phyloP scores from a whole-genome alignment of 2,888 invertebrate genomes.

The Julus scanicus region DNA sequence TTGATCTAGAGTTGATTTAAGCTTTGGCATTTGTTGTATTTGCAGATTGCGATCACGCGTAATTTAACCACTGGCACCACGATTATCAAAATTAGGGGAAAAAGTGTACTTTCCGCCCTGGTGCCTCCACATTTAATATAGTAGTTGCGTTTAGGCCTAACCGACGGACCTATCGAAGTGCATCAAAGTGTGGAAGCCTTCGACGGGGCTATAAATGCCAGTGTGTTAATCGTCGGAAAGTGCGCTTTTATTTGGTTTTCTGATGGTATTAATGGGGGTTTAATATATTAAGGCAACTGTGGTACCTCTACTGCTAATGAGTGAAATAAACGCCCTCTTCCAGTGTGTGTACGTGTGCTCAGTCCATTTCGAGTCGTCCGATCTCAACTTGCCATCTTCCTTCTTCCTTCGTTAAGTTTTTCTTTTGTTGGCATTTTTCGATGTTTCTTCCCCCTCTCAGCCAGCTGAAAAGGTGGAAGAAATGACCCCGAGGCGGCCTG shows the following conservation, averaged over 20 bases:
- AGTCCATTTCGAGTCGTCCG: not conserved
- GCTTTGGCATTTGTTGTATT: too few relatives aligned
- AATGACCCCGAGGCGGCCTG: not conserved
- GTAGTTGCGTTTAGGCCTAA: not conserved
- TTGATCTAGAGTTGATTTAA: too few relatives aligned
- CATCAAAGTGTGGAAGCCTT: not conserved
- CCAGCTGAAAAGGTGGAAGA: not conserved
- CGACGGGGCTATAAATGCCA: not conserved
- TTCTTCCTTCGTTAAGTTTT: constrained; percentile 19
- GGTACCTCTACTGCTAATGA: not conserved
- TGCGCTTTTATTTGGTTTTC: constrained; percentile 2
- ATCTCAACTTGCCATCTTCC: not conserved
- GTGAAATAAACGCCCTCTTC: not conserved
- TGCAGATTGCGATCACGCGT: not conserved
- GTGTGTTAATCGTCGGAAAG: not conserved
- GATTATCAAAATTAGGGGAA: not conserved
- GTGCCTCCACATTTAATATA: not conserved
- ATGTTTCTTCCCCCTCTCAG: not conserved
- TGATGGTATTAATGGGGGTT: not conserved
- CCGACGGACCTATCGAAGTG: not conserved
- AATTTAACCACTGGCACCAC: not conserved
- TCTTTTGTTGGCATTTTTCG: constrained; percentile 11
- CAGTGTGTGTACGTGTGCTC: not conserved
- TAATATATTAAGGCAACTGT: not conserved
- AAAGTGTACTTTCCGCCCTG: not conserved